A percentile compares a stretch with the other conserved stretches of the same genome.
Evolutionary conservation across 1,140 invertebrate species (phyloP).

Genomic region (Cyclina sinensis): DNA sequence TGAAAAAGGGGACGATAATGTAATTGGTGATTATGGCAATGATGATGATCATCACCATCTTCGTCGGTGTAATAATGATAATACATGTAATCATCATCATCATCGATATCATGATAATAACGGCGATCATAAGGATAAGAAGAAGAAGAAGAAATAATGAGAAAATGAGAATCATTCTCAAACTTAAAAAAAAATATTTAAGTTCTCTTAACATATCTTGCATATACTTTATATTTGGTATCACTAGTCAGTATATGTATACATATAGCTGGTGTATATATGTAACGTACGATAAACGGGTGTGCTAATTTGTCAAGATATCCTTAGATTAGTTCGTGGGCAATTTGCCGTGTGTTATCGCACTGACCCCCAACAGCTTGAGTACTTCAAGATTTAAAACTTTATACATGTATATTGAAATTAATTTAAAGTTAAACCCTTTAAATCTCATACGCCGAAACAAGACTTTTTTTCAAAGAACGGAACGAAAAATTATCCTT

Average conservation of each 20-base stretch:
- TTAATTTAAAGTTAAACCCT: slow-evolving; percentile 9
- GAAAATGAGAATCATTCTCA: no score
- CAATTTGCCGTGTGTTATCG: slow-evolving; percentile 38
- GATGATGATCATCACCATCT: no score
- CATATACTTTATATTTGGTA: not conserved
- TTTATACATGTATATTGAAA: slow-evolving; percentile 41
- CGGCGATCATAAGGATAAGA: no score
- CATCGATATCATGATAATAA: no score
- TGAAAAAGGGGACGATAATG: no score
- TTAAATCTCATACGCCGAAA: not conserved
- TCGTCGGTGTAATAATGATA: no score
- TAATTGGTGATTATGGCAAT: no score
- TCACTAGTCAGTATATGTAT: not conserved
- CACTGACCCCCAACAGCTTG: not conserved
- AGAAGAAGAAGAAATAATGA: no score
- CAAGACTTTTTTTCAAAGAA: not conserved
- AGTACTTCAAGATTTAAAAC: slow-evolving; percentile 10
- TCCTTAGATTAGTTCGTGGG: not conserved
- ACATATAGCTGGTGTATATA: not conserved
- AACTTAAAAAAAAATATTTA: no score
- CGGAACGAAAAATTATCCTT: not conserved
- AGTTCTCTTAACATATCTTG: no score
- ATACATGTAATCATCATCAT: no score
- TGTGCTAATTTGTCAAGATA: slow-evolving; percentile 37
- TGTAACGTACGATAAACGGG: not conserved